These are phyloP conservation scores for Amblyjoppa proteus DNA, from an alignment of 2,888 invertebrate genomes.

Conservation along the genomic window DNA sequence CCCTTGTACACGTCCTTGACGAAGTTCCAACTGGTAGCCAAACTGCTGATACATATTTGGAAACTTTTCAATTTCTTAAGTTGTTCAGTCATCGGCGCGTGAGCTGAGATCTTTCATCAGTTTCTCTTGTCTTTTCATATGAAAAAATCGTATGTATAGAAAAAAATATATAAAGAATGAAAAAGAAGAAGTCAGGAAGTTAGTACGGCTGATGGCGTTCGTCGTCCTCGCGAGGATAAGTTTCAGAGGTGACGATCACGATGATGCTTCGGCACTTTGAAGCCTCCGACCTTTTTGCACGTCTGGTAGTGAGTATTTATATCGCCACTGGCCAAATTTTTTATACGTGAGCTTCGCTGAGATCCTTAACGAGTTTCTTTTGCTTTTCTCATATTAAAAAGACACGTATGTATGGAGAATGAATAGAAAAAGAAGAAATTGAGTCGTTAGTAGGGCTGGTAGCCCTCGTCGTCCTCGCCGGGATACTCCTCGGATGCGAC, in stretches of 20 bases:
- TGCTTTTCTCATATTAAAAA: neutral
- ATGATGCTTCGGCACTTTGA: no score
- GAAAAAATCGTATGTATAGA: slow-evolving; percentile 27
- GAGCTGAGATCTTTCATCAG: no score
- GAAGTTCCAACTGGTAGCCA: slow-evolving; percentile 90
- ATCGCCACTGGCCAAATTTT: no score
- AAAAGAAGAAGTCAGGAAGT: no score
- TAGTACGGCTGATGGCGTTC: no score
- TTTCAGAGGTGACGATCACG: no score
- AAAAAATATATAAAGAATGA: no score
- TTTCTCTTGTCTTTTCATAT: no score
- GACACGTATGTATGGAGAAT: neutral
- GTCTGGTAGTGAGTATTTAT: no score
- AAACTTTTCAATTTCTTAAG: slow-evolving; percentile 85
- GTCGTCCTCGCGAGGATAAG: no score
- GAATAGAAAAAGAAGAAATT: neutral
- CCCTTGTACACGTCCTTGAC: slow-evolving; percentile 89
- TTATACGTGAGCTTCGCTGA: neutral
- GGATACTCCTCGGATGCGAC: slow-evolving; percentile 79
- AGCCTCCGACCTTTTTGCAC: no score
- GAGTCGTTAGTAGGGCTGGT: slow-evolving; percentile 76
- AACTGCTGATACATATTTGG: slow-evolving; percentile 91
- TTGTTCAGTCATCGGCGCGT: no score
- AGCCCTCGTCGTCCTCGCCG: slow-evolving; percentile 86
- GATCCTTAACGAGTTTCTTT: neutral